Evolutionary conservation across 2,113 vertebrate species (phyloP).

Genomic region (Cepphus grylle): DNA sequence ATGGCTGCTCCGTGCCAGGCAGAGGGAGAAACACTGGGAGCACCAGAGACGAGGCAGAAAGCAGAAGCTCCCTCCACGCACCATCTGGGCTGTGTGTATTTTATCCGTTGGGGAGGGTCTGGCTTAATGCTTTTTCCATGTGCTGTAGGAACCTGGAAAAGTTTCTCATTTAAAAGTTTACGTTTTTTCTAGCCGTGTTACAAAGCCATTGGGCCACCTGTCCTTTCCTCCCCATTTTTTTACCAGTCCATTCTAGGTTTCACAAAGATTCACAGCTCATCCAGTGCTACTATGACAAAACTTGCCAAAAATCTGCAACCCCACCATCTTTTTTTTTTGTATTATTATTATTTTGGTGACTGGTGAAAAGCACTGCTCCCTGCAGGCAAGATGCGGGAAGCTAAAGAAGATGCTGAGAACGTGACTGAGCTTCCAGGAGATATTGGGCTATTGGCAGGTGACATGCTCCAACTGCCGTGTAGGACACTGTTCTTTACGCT

Average conservation of each 20-base stretch:
- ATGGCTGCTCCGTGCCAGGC: not conserved
- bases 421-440: not conserved
- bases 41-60: not conserved
- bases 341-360: not conserved
- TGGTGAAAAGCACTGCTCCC: not conserved
- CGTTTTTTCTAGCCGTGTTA: not conserved
- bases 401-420: not conserved
- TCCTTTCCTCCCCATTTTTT: not conserved
- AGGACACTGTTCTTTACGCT: not conserved
- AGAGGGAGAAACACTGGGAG: not conserved
- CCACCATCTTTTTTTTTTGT: rapidly evolving
- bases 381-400: not conserved
- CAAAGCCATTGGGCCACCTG: not conserved
- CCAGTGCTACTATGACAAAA: not conserved
- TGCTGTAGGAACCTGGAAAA: not conserved
- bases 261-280: not conserved
- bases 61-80: not conserved
- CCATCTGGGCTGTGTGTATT: not conserved
- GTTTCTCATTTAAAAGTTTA: not conserved
- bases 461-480: not conserved
- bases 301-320: not conserved
- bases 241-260: not conserved
- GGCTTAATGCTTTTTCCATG: not conserved
- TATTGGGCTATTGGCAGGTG: not conserved
- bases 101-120: not conserved